Percentiles rank a stretch among this genome's conserved stretches.
These are phyloP conservation scores for Alentia gelatinosa DNA, from an alignment of 2,888 invertebrate species.

Conservation along the genomic window DNA sequence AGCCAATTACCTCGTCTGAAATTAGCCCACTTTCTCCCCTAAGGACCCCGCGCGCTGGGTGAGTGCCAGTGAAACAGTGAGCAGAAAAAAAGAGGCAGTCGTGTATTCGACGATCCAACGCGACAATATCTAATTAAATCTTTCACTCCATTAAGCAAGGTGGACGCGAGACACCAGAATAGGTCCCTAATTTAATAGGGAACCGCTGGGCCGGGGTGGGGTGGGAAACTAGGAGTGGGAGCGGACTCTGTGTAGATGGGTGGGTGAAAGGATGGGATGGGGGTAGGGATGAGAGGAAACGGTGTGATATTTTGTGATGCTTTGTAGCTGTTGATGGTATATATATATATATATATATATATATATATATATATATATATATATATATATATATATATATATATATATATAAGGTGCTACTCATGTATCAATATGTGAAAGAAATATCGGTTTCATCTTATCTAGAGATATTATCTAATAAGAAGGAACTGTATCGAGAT, in stretches of 20 bases:
- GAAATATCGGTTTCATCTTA: too few relatives aligned
- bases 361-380: constrained; percentile 26
- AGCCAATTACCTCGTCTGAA: neutral
- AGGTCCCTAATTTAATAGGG: neutral
- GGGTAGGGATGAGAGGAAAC: too few relatives aligned
- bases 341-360: constrained; percentile 26
- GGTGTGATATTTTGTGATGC: neutral
- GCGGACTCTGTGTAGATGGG: neutral
- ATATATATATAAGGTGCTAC: neutral
- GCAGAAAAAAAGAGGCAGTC: neutral
- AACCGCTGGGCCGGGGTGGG: neutral
- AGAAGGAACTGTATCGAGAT: too few relatives aligned
- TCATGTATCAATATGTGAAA: too few relatives aligned
- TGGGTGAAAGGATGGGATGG: neutral
- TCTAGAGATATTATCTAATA: too few relatives aligned
- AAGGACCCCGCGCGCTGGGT: neutral
- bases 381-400: constrained; percentile 12
- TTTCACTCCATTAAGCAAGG: neutral
- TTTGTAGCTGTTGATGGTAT: neutral
- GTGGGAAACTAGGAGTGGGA: neutral
- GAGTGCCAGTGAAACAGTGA: neutral
- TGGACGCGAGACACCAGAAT: neutral
- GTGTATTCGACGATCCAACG: neutral
- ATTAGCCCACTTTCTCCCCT: neutral
- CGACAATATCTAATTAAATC: neutral